Evolutionary conservation across 2,888 invertebrate genomes (phyloP), one percentile per base, ranked within the genome.

Genomic region (Lypha dubia): DNA sequence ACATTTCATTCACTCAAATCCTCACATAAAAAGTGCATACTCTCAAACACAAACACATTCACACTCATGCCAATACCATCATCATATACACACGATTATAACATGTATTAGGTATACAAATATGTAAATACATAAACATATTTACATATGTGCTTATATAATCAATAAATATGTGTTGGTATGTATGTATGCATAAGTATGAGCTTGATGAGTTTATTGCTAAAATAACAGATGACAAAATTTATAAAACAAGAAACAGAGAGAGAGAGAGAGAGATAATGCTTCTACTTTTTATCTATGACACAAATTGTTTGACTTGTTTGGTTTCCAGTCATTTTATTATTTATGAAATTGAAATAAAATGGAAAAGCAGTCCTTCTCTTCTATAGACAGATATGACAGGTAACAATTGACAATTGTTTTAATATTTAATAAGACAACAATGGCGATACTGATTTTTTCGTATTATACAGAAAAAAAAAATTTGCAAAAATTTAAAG

Each of bases 341-440:
- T 75, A 75, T 83, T 62, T 71, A 58, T 79, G 71, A 77, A 51
- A 65, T 73, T 24, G 60, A 79, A 67, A 70, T 70, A 53, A 67
- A 73, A 51, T 60, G n/a, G 44, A 60, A 74, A 51, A 49, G 62
- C 63, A 75, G 17, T 56, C 38, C 22, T 20, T 56, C 46, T 63
- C 24, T 49, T 44, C 38, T 22, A 28, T 20, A 20, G 17, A 46
- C 8, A 56, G 2, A 32, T 74, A 13, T 80, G 84, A 71, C 75
- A 84, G 51, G 60, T 56, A 80, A 71, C 75, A 80, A 84, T 76
- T 84, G 84, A 79, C 70, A 84, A 53, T 76, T 58, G 44, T 71
- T 67, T 80, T 53, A 84, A 84, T 84, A 84, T 76, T 84, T 84
- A 60, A 76, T 76, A 28, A 79, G 79, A 60, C 56, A 65, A 51